Conservation (phyloP, 2,888 invertebrate genomes). For the Leptothorax acervorum region DNA sequence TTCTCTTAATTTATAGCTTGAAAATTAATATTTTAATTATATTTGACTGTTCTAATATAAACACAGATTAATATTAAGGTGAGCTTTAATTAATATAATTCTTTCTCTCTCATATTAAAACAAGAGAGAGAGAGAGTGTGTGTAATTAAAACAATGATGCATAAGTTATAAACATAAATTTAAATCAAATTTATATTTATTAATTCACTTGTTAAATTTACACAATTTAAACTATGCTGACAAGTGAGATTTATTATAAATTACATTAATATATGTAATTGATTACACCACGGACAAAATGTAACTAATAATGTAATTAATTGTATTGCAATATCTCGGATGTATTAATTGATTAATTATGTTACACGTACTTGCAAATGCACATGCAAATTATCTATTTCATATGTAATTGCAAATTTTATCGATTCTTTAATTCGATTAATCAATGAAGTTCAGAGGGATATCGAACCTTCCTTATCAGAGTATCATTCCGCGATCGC, state of each 20-base stretch:
- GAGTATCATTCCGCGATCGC: slow-evolving; percentile 28
- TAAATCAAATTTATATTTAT: slow-evolving; percentile 1
- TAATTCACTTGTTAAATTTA: not conserved
- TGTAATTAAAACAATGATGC: not conserved
- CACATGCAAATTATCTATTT: not conserved
- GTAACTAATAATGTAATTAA: slow-evolving; percentile 22
- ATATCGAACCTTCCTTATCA: not conserved
- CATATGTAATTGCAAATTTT: not conserved
- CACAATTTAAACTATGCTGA: not conserved
- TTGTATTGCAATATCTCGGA: not conserved
- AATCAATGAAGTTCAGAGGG: not conserved
- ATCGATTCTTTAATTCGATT: not conserved
- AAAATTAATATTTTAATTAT: not conserved
- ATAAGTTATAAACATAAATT: not conserved
- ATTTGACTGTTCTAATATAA: not conserved
- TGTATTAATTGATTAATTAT: slow-evolving; percentile 43
- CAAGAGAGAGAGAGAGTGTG: too few species aligned
- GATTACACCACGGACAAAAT: slow-evolving; percentile 12
- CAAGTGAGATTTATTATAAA: not conserved
- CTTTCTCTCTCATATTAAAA: not conserved
- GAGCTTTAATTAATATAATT: not conserved
- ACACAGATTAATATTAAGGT: not conserved
- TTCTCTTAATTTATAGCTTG: not conserved
- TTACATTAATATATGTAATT: slow-evolving; percentile 21
- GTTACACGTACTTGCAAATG: not conserved